These are phyloP conservation scores for Cottoperca gobio DNA, from an alignment of 2,797 vertebrate genomes.

Conservation along the genomic window DNA sequence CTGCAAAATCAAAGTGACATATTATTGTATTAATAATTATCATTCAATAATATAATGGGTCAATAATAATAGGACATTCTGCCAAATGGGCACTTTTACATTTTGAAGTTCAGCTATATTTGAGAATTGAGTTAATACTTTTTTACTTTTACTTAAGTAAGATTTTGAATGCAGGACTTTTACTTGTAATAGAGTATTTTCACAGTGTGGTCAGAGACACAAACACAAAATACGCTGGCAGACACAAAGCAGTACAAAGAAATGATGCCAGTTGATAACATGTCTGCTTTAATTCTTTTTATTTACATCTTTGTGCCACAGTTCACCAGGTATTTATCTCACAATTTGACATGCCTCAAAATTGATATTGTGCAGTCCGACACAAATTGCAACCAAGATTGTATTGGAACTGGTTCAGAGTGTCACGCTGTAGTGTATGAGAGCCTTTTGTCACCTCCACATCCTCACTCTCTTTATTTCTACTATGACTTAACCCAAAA, in stretches of 20 bases:
- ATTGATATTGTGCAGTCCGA: background rate
- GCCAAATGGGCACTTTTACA: too few relatives aligned
- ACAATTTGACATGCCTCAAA: background rate
- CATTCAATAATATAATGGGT: too few relatives aligned
- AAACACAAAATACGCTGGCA: background rate
- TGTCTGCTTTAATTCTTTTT: background rate
- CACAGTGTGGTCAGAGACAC: too few relatives aligned
- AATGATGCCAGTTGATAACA: slow-evolving; percentile 1
- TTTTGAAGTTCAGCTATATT: too few relatives aligned
- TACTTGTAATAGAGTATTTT: too few relatives aligned
- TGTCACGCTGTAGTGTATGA: background rate
- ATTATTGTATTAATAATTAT: too few relatives aligned
- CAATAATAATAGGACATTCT: too few relatives aligned
- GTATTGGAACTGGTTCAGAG: background rate
- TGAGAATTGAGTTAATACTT: too few relatives aligned
- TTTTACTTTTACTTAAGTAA: too few relatives aligned
- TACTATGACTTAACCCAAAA: slow-evolving; percentile 34
- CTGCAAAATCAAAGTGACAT: too few relatives aligned
- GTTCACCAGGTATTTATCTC: background rate
- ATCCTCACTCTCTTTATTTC: slow-evolving; percentile 22
- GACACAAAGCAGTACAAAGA: background rate
- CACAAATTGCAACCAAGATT: background rate
- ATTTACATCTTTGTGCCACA: background rate
- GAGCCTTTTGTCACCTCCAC: background rate
- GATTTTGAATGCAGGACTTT: too few relatives aligned